Evolutionary conservation across 2,113 vertebrate species (phyloP).

Genomic region (Passer domesticus): DNA sequence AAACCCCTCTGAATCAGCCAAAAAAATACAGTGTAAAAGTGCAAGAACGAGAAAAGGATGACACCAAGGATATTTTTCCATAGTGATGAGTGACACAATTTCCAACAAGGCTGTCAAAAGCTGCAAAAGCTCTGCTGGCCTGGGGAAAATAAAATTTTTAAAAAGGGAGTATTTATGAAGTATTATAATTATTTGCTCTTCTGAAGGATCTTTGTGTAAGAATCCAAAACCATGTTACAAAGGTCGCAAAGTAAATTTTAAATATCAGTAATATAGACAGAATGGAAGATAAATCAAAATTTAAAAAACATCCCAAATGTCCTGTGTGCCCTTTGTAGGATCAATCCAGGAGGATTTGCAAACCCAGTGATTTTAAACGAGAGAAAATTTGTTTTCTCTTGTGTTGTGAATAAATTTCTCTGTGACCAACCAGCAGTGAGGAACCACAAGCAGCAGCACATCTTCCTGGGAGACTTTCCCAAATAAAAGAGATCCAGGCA

Average conservation of each 20-base stretch:
- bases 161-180: background rate
- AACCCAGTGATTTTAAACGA: background rate
- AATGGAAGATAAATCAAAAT: background rate
- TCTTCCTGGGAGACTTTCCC: background rate
- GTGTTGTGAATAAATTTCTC: background rate
- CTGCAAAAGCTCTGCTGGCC: background rate
- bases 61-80: background rate
- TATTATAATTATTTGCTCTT: background rate
- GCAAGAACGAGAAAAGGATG: background rate
- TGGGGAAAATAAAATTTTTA: background rate
- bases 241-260: background rate
- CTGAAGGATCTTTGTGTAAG: background rate
- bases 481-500: conserved; percentile 13
- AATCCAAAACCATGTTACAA: background rate
- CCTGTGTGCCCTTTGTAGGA: background rate
- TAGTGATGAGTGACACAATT: background rate
- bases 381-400: background rate
- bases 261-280: background rate
- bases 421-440: background rate
- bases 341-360: background rate
- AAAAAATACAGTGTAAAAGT: background rate
- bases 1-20: background rate
- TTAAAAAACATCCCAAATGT: background rate
- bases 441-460: background rate
- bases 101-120: background rate